phyloP scores from a whole-genome alignment of 2,888 invertebrate genomes.

The Patella pellucida region DNA sequence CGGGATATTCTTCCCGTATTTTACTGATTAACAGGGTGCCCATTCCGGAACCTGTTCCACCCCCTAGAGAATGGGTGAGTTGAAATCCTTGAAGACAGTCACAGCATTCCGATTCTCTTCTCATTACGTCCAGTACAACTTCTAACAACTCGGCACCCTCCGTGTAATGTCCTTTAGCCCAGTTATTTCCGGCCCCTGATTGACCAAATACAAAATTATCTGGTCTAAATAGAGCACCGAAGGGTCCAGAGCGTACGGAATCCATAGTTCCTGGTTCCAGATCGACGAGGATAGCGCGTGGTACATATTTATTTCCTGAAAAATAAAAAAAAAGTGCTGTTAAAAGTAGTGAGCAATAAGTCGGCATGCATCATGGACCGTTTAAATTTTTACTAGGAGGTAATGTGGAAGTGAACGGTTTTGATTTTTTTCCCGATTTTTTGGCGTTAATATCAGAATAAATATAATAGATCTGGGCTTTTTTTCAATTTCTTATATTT shows the following conservation, averaged over 20 bases:
- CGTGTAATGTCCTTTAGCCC: constrained; percentile 5
- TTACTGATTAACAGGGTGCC: constrained; percentile 43
- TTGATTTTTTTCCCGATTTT: no score
- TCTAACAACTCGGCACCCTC: constrained; percentile 24
- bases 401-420: no score
- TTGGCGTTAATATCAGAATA: no score
- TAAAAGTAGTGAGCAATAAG: no score
- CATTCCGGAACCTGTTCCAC: constrained; percentile 22
- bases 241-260: constrained; percentile 67
- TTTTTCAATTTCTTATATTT: no score
- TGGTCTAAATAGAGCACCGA: constrained; percentile 30
- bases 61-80: constrained; percentile 23
- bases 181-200: no score
- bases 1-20: constrained; percentile 59
- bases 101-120: constrained; percentile 23
- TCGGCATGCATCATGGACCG: no score
- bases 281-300: constrained; percentile 35
- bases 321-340: neutral
- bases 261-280: constrained; percentile 98
- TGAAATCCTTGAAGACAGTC: constrained; percentile 4
- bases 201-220: constrained; percentile 18
- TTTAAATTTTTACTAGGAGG: no score
- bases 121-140: constrained; percentile 19
- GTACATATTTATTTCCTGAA: constrained; percentile 27
- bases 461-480: no score